These are phyloP conservation scores for Habroteleia sp. DNA, from an alignment of 2,888 invertebrate species.

Conservation along the genomic window DNA sequence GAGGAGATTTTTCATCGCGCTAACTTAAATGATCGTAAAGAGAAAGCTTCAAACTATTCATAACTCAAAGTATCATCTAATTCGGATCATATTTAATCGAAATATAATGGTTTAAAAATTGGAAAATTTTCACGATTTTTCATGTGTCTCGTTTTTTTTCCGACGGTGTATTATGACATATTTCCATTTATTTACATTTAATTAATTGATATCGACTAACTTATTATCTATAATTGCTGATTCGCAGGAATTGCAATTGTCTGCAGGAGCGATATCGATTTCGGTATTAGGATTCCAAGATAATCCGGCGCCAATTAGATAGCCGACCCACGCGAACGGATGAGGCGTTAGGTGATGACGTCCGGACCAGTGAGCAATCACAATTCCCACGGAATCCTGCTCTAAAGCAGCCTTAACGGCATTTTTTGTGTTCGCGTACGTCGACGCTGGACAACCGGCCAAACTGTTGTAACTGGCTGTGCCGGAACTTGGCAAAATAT, in stretches of 20 bases:
- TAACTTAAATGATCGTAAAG: too few species aligned
- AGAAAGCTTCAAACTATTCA: too few species aligned
- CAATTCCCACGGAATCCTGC: conserved; percentile 82
- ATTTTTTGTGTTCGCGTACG: conserved; percentile 83
- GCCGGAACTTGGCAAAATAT: conserved; percentile 83
- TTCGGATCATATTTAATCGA: too few species aligned
- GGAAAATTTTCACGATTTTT: too few species aligned
- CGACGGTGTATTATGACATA: too few species aligned
- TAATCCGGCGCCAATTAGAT: conserved; percentile 83
- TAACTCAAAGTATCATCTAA: too few species aligned
- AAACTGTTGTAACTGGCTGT: conserved; percentile 85
- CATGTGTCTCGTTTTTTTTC: too few species aligned
- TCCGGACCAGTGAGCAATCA: conserved; percentile 84
- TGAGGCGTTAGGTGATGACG: conserved; percentile 83
- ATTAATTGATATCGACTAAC: too few species aligned
- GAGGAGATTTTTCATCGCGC: too few species aligned
- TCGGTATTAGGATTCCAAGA: conserved; percentile 83
- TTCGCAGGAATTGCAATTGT: conserved; percentile 75
- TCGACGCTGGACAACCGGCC: conserved; percentile 84
- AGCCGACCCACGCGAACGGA: conserved; percentile 84
- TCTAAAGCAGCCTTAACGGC: conserved; percentile 82
- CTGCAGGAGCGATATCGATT: conserved; percentile 72
- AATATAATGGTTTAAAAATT: too few species aligned
- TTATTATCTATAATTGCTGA: conserved; percentile 66
- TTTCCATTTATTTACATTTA: too few species aligned